A percentile compares a stretch with the other conserved stretches of the same genome.
Evolutionary conservation across 2,797 vertebrate genomes (phyloP).

Genomic region (Halcyon chelicuti): DNA sequence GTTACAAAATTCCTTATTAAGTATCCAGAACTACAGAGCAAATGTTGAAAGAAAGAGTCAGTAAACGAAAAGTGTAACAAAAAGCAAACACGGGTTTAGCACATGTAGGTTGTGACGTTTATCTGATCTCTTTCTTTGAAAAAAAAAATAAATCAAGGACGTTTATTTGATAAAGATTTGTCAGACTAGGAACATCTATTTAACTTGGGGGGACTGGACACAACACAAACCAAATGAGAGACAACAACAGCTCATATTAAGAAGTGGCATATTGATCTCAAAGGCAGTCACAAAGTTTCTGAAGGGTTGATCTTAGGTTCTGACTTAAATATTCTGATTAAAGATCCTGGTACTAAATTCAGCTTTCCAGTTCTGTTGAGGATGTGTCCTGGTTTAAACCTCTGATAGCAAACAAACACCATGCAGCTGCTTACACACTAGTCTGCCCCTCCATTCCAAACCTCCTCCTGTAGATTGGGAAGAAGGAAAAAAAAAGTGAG

Average conservation of each 20-base stretch:
- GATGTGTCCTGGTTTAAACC: too few species aligned
- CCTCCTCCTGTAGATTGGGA: too few species aligned
- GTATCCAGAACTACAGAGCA: constrained; percentile 6
- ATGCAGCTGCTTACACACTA: too few species aligned
- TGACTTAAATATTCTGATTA: background rate
- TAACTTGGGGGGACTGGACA: background rate
- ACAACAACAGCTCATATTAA: background rate
- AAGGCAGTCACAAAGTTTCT: background rate
- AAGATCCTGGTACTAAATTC: background rate
- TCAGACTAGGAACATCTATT: background rate
- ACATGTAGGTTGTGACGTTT: constrained; percentile 46
- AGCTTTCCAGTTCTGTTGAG: background rate
- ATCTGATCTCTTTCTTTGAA: constrained; percentile 16
- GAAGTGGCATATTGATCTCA: background rate
- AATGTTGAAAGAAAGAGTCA: constrained; percentile 45
- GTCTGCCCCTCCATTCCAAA: too few species aligned
- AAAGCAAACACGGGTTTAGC: constrained; percentile 38
- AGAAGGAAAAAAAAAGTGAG: too few species aligned
- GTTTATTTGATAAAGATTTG: constrained; percentile 23
- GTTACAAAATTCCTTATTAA: constrained; percentile 7
- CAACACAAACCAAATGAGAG: background rate
- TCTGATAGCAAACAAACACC: too few species aligned
- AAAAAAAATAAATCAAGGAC: background rate
- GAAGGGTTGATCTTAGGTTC: background rate
- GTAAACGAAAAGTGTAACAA: constrained; percentile 40